Conservation (phyloP, 2,888 invertebrate species). For the Nephrotoma appendiculata region DNA sequence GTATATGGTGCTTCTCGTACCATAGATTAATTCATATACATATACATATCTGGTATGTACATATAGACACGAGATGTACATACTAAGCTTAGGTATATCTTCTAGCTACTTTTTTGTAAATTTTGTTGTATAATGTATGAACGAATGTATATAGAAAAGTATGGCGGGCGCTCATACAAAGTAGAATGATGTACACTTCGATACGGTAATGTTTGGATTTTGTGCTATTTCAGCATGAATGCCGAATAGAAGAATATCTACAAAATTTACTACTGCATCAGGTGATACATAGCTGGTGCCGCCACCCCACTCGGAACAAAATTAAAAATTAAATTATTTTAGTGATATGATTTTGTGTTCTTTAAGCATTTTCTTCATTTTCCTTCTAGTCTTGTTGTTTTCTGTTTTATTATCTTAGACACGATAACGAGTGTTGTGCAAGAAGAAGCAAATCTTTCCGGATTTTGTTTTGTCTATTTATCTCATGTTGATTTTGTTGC, state of each 20-base stretch:
- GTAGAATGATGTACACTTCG: background rate
- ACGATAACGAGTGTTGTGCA: background rate
- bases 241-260: background rate
- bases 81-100: background rate
- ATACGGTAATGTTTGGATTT: background rate
- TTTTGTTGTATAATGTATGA: background rate
- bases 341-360: background rate
- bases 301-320: background rate
- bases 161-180: background rate
- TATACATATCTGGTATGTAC: background rate
- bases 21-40: background rate
- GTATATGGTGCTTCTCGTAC: background rate
- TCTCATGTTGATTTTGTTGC: background rate
- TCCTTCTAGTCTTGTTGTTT: background rate
- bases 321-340: background rate
- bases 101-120: background rate
- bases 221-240: background rate
- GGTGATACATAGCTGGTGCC: background rate
- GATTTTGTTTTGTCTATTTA: background rate
- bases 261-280: background rate
- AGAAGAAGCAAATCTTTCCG: background rate
- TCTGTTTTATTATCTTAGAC: background rate
- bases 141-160: background rate
- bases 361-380: background rate
- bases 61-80: background rate